Base-by-base conservation (phyloP, 2,888 invertebrate genomes). In the Xestobium rufovillosum region DNA sequence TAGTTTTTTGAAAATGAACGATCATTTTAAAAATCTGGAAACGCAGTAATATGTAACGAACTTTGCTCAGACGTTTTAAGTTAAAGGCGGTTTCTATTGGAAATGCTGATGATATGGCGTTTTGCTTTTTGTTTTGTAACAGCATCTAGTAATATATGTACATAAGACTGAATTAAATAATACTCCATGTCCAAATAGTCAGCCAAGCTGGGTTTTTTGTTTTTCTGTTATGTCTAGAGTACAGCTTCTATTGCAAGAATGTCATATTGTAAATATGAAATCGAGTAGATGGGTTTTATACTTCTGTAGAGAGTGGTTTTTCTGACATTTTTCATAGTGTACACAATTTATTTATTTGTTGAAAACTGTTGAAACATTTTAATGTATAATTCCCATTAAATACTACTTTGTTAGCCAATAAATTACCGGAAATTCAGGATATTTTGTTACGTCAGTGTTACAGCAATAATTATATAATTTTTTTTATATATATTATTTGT, bases 111-210 rank as follows among this genome's bases (percentile, higher is more conserved):
- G 31, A 39, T 36, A 38, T 35, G 35, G n/a, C 33, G 34, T 35
- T 42, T 27, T n/a, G 30, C 47, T 41, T 12, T 41, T 43, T 45
- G 32, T 34, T 44, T 45, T 32, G 38, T 50, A 47, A 45, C 36
- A 45, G 55, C 50, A 48, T 51, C 48, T 56, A 55, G 56, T 52
- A 57, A 52, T 10, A n/a, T n/a, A 27, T 58, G 56, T 57, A 57
- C 45, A 57, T 59, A 58, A 59, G 59, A 59, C 59, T 59, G 59
- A 59, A 48, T 39, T 52, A 51, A 44, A 50, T 47, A 53, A 56
- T 56, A 56, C 51, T 53, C 53, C 51, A 49, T 57, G 56, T 57
- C 56, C 56, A 56, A 49, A 47, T 53, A 51, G 52, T 46, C 49
- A 45, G 31, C 47, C 47, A 49, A 41, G 52, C 51, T 50, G 39